Evolutionary conservation across 2,888 invertebrate genomes (phyloP).

Genomic region (Hylaea fasciaria): DNA sequence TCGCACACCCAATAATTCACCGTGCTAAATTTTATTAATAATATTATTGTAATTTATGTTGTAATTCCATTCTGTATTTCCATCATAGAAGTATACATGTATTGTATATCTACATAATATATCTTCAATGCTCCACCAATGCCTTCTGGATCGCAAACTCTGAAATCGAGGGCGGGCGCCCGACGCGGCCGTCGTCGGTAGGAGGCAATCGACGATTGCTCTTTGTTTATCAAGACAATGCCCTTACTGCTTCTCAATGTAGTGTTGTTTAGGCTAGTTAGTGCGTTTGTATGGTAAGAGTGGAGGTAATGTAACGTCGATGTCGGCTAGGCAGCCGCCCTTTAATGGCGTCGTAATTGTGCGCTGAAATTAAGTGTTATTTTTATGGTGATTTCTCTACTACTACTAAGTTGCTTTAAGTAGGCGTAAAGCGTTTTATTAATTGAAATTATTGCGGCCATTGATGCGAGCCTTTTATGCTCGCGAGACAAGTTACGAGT

Average conservation of each 20-base stretch:
- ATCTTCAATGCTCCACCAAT: too few species aligned
- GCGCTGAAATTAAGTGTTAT: slow-evolving; percentile 84
- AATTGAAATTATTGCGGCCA: slow-evolving; percentile 71
- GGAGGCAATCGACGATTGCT: not conserved
- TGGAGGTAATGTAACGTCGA: slow-evolving; percentile 75
- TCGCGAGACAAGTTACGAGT: slow-evolving; percentile 10
- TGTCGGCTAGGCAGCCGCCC: slow-evolving; percentile 76
- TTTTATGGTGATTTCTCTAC: slow-evolving; percentile 84
- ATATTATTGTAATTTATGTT: not conserved
- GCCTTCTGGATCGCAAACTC: too few species aligned
- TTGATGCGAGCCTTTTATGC: slow-evolving; percentile 43
- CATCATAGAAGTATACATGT: too few species aligned
- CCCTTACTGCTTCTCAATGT: slow-evolving; percentile 25
- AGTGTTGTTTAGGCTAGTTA: slow-evolving; percentile 52
- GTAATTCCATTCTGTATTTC: not conserved
- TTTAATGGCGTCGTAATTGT: slow-evolving; percentile 82
- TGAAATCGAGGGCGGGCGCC: too few species aligned
- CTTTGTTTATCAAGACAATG: not conserved
- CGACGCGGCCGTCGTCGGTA: too few species aligned
- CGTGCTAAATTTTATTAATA: not conserved
- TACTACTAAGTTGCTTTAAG: slow-evolving; percentile 83
- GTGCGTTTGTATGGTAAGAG: slow-evolving; percentile 69
- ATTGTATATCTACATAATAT: too few species aligned
- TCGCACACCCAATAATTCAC: not conserved
- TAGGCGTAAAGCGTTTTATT: slow-evolving; percentile 81